phyloP scores from a whole-genome alignment of 2,888 invertebrate genomes.

The Acleris emargana region DNA sequence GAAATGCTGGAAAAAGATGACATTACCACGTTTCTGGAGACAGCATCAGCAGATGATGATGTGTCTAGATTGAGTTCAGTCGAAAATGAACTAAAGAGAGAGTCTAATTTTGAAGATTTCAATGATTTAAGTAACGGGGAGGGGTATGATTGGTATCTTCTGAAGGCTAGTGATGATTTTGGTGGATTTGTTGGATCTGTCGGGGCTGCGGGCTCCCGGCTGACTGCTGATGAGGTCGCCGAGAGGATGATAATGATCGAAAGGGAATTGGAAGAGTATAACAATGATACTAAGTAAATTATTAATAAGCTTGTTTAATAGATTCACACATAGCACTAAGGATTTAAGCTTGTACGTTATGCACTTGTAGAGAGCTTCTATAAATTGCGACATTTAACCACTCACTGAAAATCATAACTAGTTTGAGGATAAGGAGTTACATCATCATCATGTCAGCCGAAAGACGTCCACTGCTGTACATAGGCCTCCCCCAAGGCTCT shows the following conservation, averaged over 20 bases:
- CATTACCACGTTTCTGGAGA: constrained; percentile 44
- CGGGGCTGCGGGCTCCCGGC: constrained; percentile 40
- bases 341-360: too few species aligned
- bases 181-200: constrained; percentile 39
- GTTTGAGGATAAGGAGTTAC: too few species aligned
- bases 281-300: constrained; percentile 42
- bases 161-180: constrained; percentile 36
- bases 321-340: background rate
- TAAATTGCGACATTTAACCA: too few species aligned
- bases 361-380: too few species aligned
- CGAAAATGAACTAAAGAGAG: constrained; percentile 13
- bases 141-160: constrained; percentile 4
- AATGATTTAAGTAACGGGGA: background rate
- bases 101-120: constrained; percentile 6
- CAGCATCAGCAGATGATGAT: background rate
- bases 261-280: constrained; percentile 54
- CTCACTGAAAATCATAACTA: too few species aligned
- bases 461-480: too few species aligned
- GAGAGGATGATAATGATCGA: constrained; percentile 50
- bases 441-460: too few species aligned
- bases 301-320: background rate
- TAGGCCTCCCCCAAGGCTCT: too few species aligned
- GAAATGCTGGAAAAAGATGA: constrained; percentile 61
- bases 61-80: background rate
- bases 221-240: constrained; percentile 49